Evolutionary conservation across 2,888 invertebrate species (phyloP).

Genomic region (Osmoderma eremita): DNA sequence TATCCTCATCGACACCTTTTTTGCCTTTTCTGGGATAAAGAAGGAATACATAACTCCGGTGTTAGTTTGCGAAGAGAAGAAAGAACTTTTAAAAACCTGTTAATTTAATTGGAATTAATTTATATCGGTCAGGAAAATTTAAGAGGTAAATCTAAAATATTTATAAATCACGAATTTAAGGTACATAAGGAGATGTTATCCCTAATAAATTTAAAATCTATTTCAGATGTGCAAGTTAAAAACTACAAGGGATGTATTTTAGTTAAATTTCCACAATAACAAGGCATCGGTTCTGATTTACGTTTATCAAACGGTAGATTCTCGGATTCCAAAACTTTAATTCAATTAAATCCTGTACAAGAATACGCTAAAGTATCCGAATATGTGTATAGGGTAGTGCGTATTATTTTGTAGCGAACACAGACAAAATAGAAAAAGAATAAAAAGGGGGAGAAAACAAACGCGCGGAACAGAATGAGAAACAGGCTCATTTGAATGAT

Average conservation of each 20-base stretch:
- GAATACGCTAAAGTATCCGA: too few species aligned
- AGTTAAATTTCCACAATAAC: too few species aligned
- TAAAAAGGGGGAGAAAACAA: neutral
- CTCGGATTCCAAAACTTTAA: too few species aligned
- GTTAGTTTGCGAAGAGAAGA: neutral
- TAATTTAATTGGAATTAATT: neutral
- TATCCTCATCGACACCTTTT: conserved; percentile 23
- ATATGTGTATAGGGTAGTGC: too few species aligned
- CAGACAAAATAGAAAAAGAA: too few species aligned
- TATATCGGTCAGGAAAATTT: neutral
- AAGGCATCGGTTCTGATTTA: too few species aligned
- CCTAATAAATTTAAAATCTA: too few species aligned
- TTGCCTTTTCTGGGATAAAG: neutral
- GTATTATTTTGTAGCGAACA: neutral
- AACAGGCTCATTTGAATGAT: conserved; percentile 19
- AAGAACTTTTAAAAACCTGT: neutral
- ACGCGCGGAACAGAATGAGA: neutral
- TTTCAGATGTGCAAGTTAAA: too few species aligned
- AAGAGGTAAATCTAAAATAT: neutral
- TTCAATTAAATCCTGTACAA: too few species aligned
- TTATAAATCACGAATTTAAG: neutral
- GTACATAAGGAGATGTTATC: neutral
- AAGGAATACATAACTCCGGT: conserved; percentile 5
- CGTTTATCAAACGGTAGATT: too few species aligned
- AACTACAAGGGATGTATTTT: too few species aligned